Evolutionary conservation across 1,140 invertebrate genomes (phyloP), one percentile per base, ranked within the genome.

Genomic region (Lasaia peninsularis): DNA sequence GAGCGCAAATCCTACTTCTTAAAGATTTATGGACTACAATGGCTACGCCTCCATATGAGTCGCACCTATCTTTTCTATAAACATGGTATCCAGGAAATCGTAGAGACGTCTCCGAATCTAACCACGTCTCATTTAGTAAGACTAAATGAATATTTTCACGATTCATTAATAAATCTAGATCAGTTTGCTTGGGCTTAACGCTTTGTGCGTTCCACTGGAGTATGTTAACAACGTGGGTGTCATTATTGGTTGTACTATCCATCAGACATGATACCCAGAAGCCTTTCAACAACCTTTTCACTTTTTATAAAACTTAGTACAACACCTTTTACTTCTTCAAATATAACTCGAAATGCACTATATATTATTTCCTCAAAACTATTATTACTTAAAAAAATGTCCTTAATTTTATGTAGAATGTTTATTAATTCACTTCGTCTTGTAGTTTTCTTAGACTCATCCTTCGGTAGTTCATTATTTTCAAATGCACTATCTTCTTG

Each of bases 41-140:
- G 6, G 62, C 68, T 24, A 73, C 55, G 10, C 71, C 71, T 2
- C 71, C 71, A 49, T 64, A 71, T 0, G 61, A 62, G n/a, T 69
- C 68, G 7, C 52, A 9, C 12, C 68, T 53, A 44, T 71, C 69
- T 12, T 63, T 60, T 16, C 69, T 58, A 28, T 58, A 69, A 9
- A 68, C 53, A 53, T 59, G 70, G 31, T 67, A 71, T 4, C 32
- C 49, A 32, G 12, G 52, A 31, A 67, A 32, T 9, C 44, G 57
- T 16, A 71, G 4, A n/a, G 7, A 20, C 18, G 11, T 56, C 2
- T 62, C 52, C 4, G 1, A 3, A 8, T 35, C 20, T 10, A 52
- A 14, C 28, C 28, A 52, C 33, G 51, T 52, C 16, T 52, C 14
- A 52, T 31, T 33, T 4, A 52, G 9, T 16, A 33, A 31, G 14